These are phyloP conservation scores for Lepisosteus osseus DNA, from an alignment of 2,113 vertebrate species.

Conservation along the genomic window DNA sequence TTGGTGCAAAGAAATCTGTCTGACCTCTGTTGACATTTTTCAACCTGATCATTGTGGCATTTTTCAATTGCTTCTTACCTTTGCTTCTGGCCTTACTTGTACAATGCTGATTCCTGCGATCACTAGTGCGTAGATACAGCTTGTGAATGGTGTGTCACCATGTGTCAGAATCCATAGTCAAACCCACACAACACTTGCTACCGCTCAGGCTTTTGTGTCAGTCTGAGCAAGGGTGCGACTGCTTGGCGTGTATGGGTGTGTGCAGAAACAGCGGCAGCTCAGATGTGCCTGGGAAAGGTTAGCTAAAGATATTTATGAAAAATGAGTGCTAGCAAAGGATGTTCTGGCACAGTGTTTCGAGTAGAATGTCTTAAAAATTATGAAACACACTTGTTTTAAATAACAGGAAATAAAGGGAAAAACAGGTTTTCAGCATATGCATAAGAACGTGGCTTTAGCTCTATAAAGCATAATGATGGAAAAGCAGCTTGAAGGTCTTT, in stretches of 20 bases:
- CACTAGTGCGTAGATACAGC: neutral
- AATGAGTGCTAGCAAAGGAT: constrained; percentile 6
- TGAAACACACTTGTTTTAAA: constrained; percentile 26
- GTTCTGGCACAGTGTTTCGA: constrained; percentile 21
- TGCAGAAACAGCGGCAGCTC: constrained; percentile 29
- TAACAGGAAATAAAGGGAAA: constrained; percentile 27
- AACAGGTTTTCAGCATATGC: constrained; percentile 28
- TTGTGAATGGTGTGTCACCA: neutral
- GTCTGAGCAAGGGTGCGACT: constrained; percentile 3
- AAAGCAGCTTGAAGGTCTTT: constrained; percentile 49
- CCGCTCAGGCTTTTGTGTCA: neutral
- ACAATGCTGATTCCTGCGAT: no score
- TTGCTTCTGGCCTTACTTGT: no score
- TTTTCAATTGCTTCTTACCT: no score
- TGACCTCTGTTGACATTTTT: no score
- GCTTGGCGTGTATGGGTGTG: constrained; percentile 20
- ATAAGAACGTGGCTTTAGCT: constrained; percentile 13
- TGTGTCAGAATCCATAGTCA: neutral
- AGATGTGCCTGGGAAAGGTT: constrained; percentile 22
- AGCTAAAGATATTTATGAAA: constrained; percentile 27
- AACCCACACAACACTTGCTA: no score
- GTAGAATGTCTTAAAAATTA: constrained; percentile 24
- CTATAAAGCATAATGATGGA: constrained; percentile 41
- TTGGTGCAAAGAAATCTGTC: no score
- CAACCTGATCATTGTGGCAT: no score